Base-by-base conservation (phyloP, 2,113 vertebrate species). In the Neogale vison region DNA sequence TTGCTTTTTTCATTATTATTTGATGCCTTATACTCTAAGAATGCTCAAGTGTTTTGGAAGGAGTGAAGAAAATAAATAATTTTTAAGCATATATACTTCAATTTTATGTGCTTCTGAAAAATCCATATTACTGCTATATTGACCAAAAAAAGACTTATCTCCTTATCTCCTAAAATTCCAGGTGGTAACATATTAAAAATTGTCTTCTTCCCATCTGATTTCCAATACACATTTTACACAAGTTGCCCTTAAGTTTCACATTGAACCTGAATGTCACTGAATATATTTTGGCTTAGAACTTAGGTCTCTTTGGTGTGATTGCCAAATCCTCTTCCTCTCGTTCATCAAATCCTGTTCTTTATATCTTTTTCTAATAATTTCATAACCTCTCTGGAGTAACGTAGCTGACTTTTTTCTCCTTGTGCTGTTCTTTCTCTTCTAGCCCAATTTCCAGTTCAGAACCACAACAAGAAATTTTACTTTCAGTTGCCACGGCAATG, bases 201-300 rank as follows among this genome's bases (percentile, higher is more conserved):
- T 45, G 3, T 63, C 61, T 93, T 8, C 8, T n/a, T 93, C 57
- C 71, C 82, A 57, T 65, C 23, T 86, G 45, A 93, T 42, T 85
- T 85, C 50, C 20, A 50, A 23, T 42, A 85, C 39, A 31, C 29
- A 95, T 93, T 97, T 97, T 90, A 52, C 88, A 72, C 77, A 96
- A 36, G n/a, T 34, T 92, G 65, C 67, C 89, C 90, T 96, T 77
- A 90, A 96, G 45, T 31, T 67, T 95, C 72, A 59, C 90, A 77
- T 96, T 96, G 93, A 77, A 90, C 93, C 79, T 91, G 83, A 96
- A 81, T 96, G 95, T 95, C 82, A 97, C 0, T 77, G 77, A 93
- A 88, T 96, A 82, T 77, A 95, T 96, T 97, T 97, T 88, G 67
- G 50, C 52, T 96, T 84, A 59, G 45, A 76, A 95, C 81, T 79